Base-by-base conservation (phyloP, 2,888 invertebrate genomes). In the Nasonovia ribisnigri region DNA sequence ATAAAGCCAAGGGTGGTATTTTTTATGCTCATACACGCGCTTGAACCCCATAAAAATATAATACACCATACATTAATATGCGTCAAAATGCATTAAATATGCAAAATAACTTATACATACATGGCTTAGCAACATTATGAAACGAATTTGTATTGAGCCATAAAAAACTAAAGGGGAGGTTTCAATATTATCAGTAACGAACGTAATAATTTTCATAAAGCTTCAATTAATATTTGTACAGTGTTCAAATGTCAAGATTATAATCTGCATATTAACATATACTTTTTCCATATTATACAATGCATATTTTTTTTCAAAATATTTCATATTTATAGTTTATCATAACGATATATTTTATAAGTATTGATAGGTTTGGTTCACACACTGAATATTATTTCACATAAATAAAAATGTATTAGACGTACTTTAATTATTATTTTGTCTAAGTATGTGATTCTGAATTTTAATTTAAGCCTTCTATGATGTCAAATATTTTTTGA, bases 51-150 rank as follows among this genome's bases (percentile, higher is more conserved):
- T 88, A 88, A 92, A 92, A 92, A 88, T 67, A 90, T 88, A 88
- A 88, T 88, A 88, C 67, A 43, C 92, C 92, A n/a, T 77, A 77
- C 88, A 92, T 92, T 92, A 92, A 92, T 77, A 92, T 88, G 92
- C 92, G 92, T 92, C 92, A 92, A 92, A 92, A 92, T 54, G 51
- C 92, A 92, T 92, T 88, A 92, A 92, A 92, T 92, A 92, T 92
- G 88, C 77, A 92, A 88, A 92, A 92, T 92, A 92, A 88, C 88
- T 77, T 92, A 77, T n/a, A 88, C 92, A 67, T 86, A 92, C 67
- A 84, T 51, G 88, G 88, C 54, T 51, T 88, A 88, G n/a, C 92
- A n/a, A 88, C 92, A 88, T 88, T 77, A 77, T 43, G 88, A 54
- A 88, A 92, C 77, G 88, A 92, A 92, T 92, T 92, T 77, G 54